These are phyloP conservation scores for Percina caprodes DNA, from an alignment of 2,113 vertebrate genomes.

Conservation along the genomic window DNA sequence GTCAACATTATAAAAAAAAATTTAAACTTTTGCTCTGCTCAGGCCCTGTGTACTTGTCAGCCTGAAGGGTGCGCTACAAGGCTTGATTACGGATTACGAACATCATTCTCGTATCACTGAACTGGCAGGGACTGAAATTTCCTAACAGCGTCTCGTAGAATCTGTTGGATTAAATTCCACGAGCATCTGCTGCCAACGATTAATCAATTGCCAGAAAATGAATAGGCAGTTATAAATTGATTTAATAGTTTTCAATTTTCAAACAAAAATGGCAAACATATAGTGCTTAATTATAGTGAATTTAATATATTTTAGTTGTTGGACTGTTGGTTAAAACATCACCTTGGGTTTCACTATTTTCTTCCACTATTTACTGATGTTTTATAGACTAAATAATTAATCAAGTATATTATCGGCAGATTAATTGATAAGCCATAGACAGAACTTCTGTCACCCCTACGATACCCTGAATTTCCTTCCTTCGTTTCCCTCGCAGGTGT, in stretches of 20 bases:
- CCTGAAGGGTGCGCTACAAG: constrained; percentile 25
- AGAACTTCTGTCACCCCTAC: background rate
- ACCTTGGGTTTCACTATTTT: background rate
- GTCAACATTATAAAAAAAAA: background rate
- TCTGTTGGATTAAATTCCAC: background rate
- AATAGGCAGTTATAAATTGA: too few relatives aligned
- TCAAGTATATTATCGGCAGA: background rate
- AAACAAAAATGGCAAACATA: background rate
- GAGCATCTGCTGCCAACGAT: constrained; percentile 2
- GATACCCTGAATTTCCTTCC: background rate
- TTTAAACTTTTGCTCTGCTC: background rate
- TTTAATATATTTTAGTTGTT: background rate
- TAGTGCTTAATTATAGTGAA: background rate
- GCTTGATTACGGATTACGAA: background rate
- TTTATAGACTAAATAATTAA: background rate
- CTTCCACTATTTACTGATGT: background rate
- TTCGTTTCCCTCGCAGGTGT: constrained; percentile 84
- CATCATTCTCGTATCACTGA: background rate
- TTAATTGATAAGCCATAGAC: background rate
- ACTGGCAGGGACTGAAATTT: background rate
- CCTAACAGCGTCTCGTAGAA: background rate
- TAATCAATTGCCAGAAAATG: background rate
- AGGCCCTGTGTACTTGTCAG: background rate
- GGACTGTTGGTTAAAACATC: background rate
- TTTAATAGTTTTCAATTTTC: background rate